A percentile compares a stretch with the other conserved stretches of the same genome.
phyloP scores from a whole-genome alignment of 2,888 invertebrate genomes.

The Reticulitermes lucifugus region DNA sequence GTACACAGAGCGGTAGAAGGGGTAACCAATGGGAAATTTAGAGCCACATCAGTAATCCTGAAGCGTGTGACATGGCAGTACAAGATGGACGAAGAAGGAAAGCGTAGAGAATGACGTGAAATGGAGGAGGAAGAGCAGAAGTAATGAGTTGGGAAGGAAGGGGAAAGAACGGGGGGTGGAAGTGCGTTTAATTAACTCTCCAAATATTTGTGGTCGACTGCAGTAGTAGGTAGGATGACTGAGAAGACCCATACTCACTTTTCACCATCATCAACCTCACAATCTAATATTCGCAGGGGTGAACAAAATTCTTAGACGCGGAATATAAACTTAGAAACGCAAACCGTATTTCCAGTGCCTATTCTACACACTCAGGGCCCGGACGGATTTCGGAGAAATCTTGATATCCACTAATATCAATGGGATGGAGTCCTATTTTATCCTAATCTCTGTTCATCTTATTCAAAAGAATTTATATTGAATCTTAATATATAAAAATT shows the following conservation, averaged over 20 bases:
- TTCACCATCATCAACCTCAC: background rate
- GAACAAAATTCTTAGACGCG: background rate
- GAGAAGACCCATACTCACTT: background rate
- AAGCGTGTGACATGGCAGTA: background rate
- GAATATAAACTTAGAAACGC: too few species aligned
- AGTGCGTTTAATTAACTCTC: conserved; percentile 51
- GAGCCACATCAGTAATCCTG: background rate
- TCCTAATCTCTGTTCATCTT: too few species aligned
- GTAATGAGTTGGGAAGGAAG: conserved; percentile 25
- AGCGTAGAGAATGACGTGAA: background rate
- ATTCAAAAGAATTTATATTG: too few species aligned
- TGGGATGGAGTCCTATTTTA: too few species aligned
- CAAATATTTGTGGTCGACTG: conserved; percentile 49
- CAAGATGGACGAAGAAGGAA: background rate
- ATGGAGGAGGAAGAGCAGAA: conserved; percentile 28
- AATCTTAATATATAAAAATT: too few species aligned
- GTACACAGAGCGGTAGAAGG: background rate
- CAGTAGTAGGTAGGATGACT: background rate
- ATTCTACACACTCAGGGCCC: too few species aligned
- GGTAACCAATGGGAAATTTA: background rate
- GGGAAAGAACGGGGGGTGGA: conserved; percentile 17
- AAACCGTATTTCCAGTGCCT: too few species aligned
- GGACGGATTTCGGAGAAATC: too few species aligned
- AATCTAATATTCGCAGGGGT: background rate
- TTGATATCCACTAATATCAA: too few species aligned